Percentiles rank a stretch among this genome's conserved stretches.
phyloP scores from a whole-genome alignment of 1,140 invertebrate species.

The Halotydeus destructor region DNA sequence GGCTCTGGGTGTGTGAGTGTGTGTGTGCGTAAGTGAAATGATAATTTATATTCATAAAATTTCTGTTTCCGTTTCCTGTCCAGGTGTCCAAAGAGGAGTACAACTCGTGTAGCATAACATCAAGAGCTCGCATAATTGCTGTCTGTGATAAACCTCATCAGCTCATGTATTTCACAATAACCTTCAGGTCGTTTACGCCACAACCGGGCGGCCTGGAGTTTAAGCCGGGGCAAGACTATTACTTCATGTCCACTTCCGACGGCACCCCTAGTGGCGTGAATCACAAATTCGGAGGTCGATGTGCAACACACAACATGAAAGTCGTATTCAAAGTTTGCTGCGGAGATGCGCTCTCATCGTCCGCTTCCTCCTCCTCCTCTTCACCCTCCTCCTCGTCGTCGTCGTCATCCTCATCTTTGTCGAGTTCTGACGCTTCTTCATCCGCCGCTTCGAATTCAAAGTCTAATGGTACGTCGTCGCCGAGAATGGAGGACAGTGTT shows the following conservation, averaged over 20 bases:
- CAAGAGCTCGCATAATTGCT: conserved; percentile 67
- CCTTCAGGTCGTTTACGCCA: conserved; percentile 82
- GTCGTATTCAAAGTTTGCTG: conserved; percentile 86
- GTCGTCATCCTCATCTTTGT: not conserved
- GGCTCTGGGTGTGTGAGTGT: too few species aligned
- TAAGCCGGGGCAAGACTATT: conserved; percentile 79
- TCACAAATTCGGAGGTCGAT: conserved; percentile 65
- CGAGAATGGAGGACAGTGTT: not conserved
- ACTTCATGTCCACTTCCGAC: conserved; percentile 81
- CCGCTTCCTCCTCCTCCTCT: conserved; percentile 13
- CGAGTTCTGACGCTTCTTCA: not conserved
- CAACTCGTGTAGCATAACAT: conserved; percentile 80
- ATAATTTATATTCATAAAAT: too few species aligned
- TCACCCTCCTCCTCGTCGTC: not conserved
- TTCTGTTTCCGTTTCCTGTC: conserved; percentile 18
- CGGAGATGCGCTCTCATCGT: conserved; percentile 25
- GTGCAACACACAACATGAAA: conserved; percentile 82
- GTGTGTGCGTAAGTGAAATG: too few species aligned
- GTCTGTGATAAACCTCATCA: conserved; percentile 85
- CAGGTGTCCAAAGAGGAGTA: conserved; percentile 79
- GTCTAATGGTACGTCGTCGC: not conserved
- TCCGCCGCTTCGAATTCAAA: not conserved
- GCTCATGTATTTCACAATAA: conserved; percentile 87
- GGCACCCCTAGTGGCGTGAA: conserved; percentile 54
- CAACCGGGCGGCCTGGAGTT: conserved; percentile 84